These are phyloP conservation scores for Spodoptera exigua DNA, from an alignment of 2,888 invertebrate genomes.

Conservation along the genomic window DNA sequence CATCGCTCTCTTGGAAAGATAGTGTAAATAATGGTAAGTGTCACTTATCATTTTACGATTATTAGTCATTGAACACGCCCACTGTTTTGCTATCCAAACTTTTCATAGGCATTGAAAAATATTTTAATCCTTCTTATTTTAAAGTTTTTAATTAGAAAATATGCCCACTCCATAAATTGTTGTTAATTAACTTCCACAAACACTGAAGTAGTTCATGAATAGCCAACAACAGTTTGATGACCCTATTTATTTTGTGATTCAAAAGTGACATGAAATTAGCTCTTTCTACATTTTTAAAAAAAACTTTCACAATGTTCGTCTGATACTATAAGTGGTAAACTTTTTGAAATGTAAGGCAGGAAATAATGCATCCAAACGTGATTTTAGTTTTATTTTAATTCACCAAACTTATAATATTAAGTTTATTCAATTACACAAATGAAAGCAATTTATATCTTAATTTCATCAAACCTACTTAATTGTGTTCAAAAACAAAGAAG, in stretches of 20 bases:
- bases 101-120: slow-evolving; percentile 14
- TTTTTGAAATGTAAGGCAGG: no score
- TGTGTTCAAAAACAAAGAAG: no score
- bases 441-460: no score
- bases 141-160: slow-evolving; percentile 24
- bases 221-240: slow-evolving; percentile 33
- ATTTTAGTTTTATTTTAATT: no score
- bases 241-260: slow-evolving; percentile 27
- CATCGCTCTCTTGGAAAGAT: slow-evolving; percentile 49
- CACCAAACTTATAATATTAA: no score
- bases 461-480: no score
- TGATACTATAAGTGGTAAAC: no score
- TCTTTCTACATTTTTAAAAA: neutral
- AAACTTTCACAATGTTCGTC: no score
- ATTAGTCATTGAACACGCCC: slow-evolving; percentile 62
- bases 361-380: no score
- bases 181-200: slow-evolving; percentile 3
- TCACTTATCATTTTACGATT: slow-evolving; percentile 45
- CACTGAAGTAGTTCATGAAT: slow-evolving; percentile 10
- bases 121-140: slow-evolving; percentile 17
- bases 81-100: slow-evolving; percentile 42
- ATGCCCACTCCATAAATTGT: slow-evolving; percentile 4
- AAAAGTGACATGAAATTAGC: neutral
- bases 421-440: no score
- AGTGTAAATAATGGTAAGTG: slow-evolving; percentile 61